Conservation (phyloP, 2,888 invertebrate genomes). For the Tenthredo mesomela region DNA sequence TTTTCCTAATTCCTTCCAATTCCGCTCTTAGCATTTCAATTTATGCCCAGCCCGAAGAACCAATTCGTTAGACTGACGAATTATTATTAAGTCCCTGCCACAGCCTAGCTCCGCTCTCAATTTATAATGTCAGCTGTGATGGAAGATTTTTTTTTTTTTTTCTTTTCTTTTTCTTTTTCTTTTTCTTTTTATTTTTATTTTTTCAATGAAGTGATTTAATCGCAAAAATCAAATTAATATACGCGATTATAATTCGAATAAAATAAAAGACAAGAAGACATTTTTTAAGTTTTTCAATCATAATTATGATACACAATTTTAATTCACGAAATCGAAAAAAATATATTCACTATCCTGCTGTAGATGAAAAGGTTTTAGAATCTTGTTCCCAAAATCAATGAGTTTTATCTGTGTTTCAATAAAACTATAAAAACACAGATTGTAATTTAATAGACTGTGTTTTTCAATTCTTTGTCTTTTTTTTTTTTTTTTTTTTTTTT, state of each 20-base stretch:
- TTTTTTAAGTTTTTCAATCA: not conserved
- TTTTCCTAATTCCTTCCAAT: constrained; percentile 75
- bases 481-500: not conserved
- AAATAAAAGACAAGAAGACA: no score
- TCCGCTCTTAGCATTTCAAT: constrained; percentile 76
- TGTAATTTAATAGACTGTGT: not conserved
- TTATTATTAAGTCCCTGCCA: constrained; percentile 16
- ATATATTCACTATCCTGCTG: not conserved
- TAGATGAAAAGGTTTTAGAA: not conserved
- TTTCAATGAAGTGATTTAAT: not conserved
- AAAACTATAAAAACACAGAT: not conserved
- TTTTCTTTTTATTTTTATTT: no score
- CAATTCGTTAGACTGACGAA: constrained; percentile 50
- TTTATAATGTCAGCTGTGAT: not conserved
- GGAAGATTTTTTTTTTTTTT: not conserved
- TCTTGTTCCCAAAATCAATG: not conserved
- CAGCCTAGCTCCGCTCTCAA: not conserved
- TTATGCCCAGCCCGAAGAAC: constrained; percentile 58
- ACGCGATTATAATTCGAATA: not conserved
- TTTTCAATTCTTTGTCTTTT: not conserved
- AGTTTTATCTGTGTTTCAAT: not conserved
- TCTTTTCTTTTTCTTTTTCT: not conserved
- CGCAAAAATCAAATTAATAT: not conserved
- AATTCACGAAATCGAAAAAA: not conserved
- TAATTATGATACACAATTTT: not conserved